These are phyloP conservation scores for Pocillopora damicornis DNA, from an alignment of 64 coral and sea anemone genomes.

Conservation along the genomic window DNA sequence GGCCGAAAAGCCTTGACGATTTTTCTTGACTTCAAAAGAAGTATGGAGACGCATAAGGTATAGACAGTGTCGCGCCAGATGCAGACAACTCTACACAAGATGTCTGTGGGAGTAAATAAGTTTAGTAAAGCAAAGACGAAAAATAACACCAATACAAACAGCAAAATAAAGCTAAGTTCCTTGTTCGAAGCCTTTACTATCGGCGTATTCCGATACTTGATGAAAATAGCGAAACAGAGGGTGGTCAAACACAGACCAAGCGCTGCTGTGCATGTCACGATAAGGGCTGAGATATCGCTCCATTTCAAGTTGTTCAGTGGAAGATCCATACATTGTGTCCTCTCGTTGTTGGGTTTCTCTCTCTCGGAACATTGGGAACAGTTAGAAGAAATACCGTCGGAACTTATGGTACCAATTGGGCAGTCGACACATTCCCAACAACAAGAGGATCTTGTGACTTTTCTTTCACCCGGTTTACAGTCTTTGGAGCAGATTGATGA, in stretches of 20 bases:
- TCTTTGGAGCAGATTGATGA: constrained; percentile 22
- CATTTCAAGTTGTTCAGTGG: constrained; percentile 24
- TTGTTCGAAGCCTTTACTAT: constrained; percentile 55
- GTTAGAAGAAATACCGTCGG: constrained; percentile 10
- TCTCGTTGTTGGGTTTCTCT: constrained; percentile 20
- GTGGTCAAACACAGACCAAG: constrained; percentile 19
- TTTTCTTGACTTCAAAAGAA: constrained; percentile 46
- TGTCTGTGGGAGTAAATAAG: constrained; percentile 23
- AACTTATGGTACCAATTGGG: constrained; percentile 17
- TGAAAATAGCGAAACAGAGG: constrained; percentile 12
- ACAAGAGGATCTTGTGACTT: constrained; percentile 14
- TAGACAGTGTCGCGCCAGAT: constrained; percentile 28
- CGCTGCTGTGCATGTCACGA: neutral
- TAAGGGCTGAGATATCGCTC: neutral
- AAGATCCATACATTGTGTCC: constrained; percentile 47
- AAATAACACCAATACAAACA: constrained; percentile 16
- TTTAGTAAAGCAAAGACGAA: constrained; percentile 33
- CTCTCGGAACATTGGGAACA: constrained; percentile 45
- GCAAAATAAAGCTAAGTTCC: constrained; percentile 42
- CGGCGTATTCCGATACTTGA: constrained; percentile 31
- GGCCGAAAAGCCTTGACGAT: constrained; percentile 49
- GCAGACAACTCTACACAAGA: constrained; percentile 18
- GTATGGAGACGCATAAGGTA: constrained; percentile 44
- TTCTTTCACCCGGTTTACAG: constrained; percentile 33
- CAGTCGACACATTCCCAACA: constrained; percentile 70